These are phyloP conservation scores for Thunnus maccoyii DNA, from an alignment of 2,113 vertebrate genomes.

Conservation along the genomic window DNA sequence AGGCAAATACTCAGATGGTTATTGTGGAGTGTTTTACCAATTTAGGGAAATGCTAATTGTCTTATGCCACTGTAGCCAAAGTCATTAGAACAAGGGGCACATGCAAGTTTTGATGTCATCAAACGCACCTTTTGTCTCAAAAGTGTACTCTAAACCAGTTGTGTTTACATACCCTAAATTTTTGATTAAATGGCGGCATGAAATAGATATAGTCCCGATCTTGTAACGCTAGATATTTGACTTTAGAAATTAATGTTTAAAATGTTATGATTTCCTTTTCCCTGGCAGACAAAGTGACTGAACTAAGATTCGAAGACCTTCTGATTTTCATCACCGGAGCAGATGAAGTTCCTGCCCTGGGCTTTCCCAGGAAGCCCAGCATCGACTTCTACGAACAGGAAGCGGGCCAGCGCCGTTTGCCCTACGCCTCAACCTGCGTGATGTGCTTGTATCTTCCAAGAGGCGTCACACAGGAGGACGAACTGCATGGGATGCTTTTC, in stretches of 20 bases:
- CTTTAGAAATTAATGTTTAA: background rate
- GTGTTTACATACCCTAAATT: too few species aligned
- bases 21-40: too few species aligned
- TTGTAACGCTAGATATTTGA: too few species aligned
- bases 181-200: too few species aligned
- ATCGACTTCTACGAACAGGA: slow-evolving; percentile 9
- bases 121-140: too few species aligned
- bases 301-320: background rate
- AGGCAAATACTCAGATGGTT: too few species aligned
- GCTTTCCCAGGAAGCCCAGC: background rate
- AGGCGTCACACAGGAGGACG: background rate
- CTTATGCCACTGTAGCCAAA: too few species aligned
- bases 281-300: slow-evolving; percentile 4
- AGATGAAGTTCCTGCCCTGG: background rate
- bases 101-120: background rate
- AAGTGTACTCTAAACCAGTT: too few species aligned
- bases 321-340: slow-evolving; percentile 23
- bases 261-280: background rate
- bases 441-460: slow-evolving; percentile 14
- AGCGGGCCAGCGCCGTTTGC: background rate
- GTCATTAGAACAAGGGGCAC: too few species aligned
- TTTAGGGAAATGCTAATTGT: too few species aligned
- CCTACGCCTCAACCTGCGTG: background rate
- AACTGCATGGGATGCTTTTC: background rate
- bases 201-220: too few species aligned